phyloP scores from a whole-genome alignment of 1,140 invertebrate species.

The Samia ricini region DNA sequence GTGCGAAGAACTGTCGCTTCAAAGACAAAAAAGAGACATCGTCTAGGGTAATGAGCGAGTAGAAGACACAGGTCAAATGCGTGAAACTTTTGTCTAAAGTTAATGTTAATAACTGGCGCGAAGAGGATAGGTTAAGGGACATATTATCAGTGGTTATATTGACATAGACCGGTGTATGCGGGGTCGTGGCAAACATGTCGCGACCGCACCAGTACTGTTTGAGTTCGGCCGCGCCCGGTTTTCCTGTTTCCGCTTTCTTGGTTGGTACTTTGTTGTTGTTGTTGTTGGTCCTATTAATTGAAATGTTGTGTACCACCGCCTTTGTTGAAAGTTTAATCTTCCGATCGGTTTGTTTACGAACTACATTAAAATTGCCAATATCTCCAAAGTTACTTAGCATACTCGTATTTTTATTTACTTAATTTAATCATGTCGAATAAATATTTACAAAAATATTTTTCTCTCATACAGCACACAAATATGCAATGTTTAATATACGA shows the following conservation, averaged over 20 bases:
- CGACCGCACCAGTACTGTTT: slow-evolving; percentile 17
- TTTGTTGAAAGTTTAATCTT: slow-evolving; percentile 1
- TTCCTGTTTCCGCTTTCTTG: slow-evolving; percentile 8
- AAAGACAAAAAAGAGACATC: too few species aligned
- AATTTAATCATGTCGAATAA: too few species aligned
- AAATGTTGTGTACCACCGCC: slow-evolving; percentile 6
- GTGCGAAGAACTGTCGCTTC: too few species aligned
- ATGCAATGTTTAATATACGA: too few species aligned
- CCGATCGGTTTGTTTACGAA: neutral
- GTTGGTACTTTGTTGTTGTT: slow-evolving; percentile 3
- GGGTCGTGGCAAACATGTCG: slow-evolving; percentile 16
- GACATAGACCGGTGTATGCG: slow-evolving; percentile 12
- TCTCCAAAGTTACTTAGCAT: neutral
- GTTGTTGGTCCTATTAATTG: slow-evolving; percentile 8
- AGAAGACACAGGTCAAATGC: too few species aligned
- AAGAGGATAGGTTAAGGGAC: neutral
- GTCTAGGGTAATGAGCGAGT: too few species aligned
- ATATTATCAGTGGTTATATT: neutral
- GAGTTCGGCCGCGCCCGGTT: slow-evolving; percentile 11
- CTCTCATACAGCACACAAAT: too few species aligned
- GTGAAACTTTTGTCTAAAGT: too few species aligned
- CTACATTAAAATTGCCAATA: neutral
- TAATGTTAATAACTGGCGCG: too few species aligned
- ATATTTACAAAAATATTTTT: too few species aligned
- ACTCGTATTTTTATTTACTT: neutral